Conservation (phyloP, 2,113 vertebrate genomes). For the Semnornis frantzii region DNA sequence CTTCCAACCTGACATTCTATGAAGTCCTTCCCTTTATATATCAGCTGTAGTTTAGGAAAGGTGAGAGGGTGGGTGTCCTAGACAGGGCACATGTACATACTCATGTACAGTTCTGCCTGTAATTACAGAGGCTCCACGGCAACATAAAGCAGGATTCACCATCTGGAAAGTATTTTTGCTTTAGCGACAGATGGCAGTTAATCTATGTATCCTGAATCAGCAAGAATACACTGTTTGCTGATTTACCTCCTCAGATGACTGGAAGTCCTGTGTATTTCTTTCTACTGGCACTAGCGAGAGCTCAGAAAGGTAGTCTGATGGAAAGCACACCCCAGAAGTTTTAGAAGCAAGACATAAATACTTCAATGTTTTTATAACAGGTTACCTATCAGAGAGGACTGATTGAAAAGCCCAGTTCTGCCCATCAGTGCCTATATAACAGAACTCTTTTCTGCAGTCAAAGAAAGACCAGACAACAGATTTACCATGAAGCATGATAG, state of each 20-base stretch:
- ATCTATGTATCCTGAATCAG: background rate
- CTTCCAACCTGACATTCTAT: too few relatives aligned
- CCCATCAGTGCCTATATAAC: background rate
- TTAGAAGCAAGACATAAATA: background rate
- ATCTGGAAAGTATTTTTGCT: background rate
- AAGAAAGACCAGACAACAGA: background rate
- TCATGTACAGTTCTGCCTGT: background rate
- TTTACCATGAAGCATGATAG: background rate
- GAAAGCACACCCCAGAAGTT: background rate
- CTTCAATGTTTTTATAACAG: background rate
- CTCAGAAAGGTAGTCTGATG: background rate
- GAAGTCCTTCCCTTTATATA: background rate
- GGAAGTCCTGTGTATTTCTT: background rate
- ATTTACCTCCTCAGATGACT: background rate
- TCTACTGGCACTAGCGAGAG: background rate
- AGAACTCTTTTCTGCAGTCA: background rate
- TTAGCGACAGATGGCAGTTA: background rate
- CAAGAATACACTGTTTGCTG: background rate
- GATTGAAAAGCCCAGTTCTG: background rate
- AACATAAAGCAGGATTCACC: background rate
- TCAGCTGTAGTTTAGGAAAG: background rate
- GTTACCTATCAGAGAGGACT: background rate
- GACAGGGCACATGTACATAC: fast-evolving
- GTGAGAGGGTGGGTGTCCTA: background rate
- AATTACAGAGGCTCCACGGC: background rate